phyloP scores from a whole-genome alignment of 2,113 vertebrate species.

The Rafetus swinhoei region DNA sequence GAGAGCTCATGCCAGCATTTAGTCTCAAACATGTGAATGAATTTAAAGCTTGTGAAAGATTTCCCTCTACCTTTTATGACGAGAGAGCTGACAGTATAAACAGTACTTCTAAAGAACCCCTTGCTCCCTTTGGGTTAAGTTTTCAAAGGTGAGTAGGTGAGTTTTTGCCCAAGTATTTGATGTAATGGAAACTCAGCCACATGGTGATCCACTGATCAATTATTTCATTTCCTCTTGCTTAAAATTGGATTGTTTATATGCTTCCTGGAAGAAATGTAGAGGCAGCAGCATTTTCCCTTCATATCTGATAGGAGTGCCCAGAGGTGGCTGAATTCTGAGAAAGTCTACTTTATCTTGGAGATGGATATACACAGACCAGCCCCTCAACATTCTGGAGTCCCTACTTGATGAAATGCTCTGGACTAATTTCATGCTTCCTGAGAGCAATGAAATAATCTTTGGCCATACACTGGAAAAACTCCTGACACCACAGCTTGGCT shows the following conservation, averaged over 20 bases:
- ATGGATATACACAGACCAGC: not conserved
- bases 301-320: not conserved
- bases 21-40: conserved; percentile 5
- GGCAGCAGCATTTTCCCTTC: not conserved
- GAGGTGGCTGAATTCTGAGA: not conserved
- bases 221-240: not conserved
- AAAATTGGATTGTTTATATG: not conserved
- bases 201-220: not conserved
- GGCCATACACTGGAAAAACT: not conserved
- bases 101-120: conserved; percentile 10
- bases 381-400: not conserved
- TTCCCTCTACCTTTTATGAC: not conserved
- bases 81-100: conserved; percentile 28
- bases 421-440: not conserved
- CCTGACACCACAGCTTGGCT: not conserved
- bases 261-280: not conserved
- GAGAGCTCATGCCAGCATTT: conserved; percentile 19
- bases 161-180: not conserved
- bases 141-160: not conserved
- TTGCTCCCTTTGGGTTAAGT: not conserved
- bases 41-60: conserved; percentile 26
- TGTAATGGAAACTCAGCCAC: not conserved
- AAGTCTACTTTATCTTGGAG: not conserved
- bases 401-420: not conserved
- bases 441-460: not conserved